Base-by-base conservation (phyloP, 1,140 invertebrate genomes). In the Drosophila subobscura region DNA sequence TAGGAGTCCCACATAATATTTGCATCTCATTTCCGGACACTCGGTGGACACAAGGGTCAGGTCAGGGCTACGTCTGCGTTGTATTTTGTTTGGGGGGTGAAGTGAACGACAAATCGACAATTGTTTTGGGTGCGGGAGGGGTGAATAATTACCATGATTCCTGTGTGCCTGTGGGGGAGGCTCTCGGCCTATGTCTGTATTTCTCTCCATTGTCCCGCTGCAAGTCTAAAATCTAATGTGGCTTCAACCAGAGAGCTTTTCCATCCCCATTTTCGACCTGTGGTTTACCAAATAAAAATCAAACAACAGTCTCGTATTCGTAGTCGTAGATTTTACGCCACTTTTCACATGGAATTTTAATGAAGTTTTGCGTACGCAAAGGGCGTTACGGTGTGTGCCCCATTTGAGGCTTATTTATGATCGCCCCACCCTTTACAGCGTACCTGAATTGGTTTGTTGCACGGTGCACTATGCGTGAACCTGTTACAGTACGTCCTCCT, bases 1-100 rank as follows among this genome's bases (percentile, higher is more conserved):
- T 49, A 53, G 77, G 88, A 90, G 81, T 90, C 88, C 88, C 88
- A 90, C 88, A 90, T 90, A 90, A 90, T 80, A 90, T 90, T 90
- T 90, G 88, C 88, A 90, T 90, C 88, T 90, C 88, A 90, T 90
- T 90, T 90, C 88, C 88, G 88, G 88, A 84, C 88, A 90, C 88
- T 90, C 90, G 88, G 86, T 22, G 33, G 61, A 10, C 70, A 66
- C 70, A 66, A 83, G 83, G 83, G 83, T 86, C 80, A 76, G 29
- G 10, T 37, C 33, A 37, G 33, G 33, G 10, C 33, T 12, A 8
- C 56, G n/a, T 60, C 46, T 56, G 40, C 50, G 33, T 41, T 10
- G 25, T 14, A 12, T 20, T 20, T 29, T 14, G 5, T 44, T 41
- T 55, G 10, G 50, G 56, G 64, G 54, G 41, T 56, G 73, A 53